Evolutionary conservation across 1,140 invertebrate species (phyloP).

Genomic region (Heliconius hermathena): DNA sequence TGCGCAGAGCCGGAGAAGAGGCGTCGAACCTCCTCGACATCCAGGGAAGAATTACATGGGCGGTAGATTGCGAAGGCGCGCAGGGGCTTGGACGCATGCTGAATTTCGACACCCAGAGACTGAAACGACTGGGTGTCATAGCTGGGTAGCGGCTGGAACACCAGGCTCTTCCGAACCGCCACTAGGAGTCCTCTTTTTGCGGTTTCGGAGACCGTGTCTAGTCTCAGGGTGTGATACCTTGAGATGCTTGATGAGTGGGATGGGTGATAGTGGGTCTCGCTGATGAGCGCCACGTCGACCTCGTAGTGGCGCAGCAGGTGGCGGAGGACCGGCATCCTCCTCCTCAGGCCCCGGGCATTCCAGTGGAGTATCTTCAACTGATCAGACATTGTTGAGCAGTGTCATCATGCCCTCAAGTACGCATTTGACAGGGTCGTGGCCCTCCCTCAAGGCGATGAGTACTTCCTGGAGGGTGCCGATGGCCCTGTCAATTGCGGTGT

Average conservation of each 20-base stretch:
- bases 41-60: neutral
- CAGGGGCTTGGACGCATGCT: neutral
- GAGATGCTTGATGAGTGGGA: accelerated
- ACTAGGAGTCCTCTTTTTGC: neutral
- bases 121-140: neutral
- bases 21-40: constrained; percentile 14
- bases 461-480: too few species aligned
- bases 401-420: too few species aligned
- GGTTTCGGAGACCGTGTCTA: too few species aligned
- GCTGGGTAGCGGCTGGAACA: constrained; percentile 26
- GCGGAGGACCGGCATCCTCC: too few species aligned
- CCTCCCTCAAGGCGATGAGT: too few species aligned
- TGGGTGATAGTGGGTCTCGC: too few species aligned
- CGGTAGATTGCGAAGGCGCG: constrained; percentile 31
- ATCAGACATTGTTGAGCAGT: neutral
- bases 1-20: constrained; percentile 3
- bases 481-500: neutral
- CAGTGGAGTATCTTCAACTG: neutral
- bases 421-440: too few species aligned
- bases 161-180: constrained; percentile 22
- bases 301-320: too few species aligned
- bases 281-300: too few species aligned
- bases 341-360: constrained; percentile 24
- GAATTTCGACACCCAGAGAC: constrained; percentile 32
- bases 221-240: too few species aligned